phyloP scores from a whole-genome alignment of 2,888 invertebrate species.

The Lacanobia wlatinum region DNA sequence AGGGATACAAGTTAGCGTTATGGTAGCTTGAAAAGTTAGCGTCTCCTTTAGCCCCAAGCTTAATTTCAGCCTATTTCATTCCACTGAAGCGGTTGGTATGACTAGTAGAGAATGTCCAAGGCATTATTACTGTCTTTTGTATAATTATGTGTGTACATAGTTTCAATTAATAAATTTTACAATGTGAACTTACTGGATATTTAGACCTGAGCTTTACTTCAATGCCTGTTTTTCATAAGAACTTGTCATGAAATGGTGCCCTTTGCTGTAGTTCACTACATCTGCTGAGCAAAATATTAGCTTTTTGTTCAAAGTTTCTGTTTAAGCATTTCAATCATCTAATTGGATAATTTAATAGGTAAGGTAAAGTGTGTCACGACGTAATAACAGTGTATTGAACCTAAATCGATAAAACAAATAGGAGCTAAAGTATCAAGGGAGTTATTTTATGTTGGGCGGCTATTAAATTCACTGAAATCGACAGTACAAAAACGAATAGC shows the following conservation, averaged over 20 bases:
- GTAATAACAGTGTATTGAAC: slow-evolving; percentile 28
- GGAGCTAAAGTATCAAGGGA: neutral
- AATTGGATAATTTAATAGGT: neutral
- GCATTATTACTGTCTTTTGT: no score
- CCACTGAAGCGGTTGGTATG: no score
- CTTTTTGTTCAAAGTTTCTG: neutral
- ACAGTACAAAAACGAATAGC: neutral
- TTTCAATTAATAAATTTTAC: no score
- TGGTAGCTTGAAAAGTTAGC: neutral
- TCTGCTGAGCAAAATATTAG: no score
- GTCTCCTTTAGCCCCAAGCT: neutral
- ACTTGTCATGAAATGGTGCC: no score
- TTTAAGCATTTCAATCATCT: neutral
- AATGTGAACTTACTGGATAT: no score
- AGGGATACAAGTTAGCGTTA: neutral
- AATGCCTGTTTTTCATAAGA: no score
- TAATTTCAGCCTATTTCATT: no score
- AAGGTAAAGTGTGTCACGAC: slow-evolving; percentile 12
- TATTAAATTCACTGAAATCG: neutral
- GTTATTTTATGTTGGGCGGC: neutral
- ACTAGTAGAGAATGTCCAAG: no score
- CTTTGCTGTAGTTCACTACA: no score
- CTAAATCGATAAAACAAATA: slow-evolving; percentile 38
- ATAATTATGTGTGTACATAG: no score
- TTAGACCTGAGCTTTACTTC: no score